Percentiles rank a stretch among this genome's conserved stretches.
These are phyloP conservation scores for Caranx ignobilis DNA, from an alignment of 2,113 vertebrate genomes.

Conservation along the genomic window DNA sequence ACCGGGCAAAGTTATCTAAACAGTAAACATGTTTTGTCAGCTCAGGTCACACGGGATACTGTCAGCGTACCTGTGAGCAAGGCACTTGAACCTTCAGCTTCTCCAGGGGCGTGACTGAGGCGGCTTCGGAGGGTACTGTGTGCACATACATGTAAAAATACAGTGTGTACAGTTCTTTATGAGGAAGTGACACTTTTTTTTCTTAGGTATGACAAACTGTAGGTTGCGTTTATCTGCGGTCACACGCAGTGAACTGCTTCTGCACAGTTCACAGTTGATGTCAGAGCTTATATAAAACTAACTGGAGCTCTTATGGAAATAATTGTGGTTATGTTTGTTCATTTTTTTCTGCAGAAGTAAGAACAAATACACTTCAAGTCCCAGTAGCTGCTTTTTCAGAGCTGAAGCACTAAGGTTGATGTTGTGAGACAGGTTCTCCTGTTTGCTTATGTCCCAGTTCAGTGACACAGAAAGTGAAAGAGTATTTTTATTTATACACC, in stretches of 20 bases:
- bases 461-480: not conserved
- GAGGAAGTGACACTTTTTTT: not conserved
- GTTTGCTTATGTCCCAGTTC: not conserved
- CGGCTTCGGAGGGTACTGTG: not conserved
- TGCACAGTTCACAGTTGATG: no score
- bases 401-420: not conserved
- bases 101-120: not conserved
- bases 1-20: not conserved
- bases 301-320: no score
- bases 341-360: no score
- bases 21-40: not conserved
- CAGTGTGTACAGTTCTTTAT: not conserved
- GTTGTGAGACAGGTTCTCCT: not conserved
- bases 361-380: no score
- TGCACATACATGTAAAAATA: no score
- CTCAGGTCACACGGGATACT: not conserved
- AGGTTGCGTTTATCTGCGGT: no score
- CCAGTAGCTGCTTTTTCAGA: no score
- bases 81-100: not conserved
- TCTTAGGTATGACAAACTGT: no score
- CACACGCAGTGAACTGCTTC: no score
- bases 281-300: no score
- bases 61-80: not conserved
- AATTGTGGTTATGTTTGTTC: no score
- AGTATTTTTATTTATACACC: not conserved